Conservation (phyloP, 2,888 invertebrate species). For the Agriopis leucophaearia region DNA sequence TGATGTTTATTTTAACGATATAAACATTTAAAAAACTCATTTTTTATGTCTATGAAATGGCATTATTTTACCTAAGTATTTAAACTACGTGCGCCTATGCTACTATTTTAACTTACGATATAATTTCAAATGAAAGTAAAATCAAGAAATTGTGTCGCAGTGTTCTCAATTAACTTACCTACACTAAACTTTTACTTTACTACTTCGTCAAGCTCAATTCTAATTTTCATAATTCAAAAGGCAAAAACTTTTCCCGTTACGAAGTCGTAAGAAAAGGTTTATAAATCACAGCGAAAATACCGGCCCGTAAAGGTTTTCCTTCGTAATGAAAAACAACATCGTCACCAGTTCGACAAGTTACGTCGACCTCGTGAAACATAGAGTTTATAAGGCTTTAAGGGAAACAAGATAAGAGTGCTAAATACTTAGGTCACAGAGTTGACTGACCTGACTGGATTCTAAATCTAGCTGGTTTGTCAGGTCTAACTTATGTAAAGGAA, state of each 20-base stretch:
- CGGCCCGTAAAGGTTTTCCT: constrained; percentile 51
- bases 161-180: constrained; percentile 6
- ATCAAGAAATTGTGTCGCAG: constrained; percentile 17
- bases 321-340: constrained; percentile 69
- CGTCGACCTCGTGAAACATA: constrained; percentile 46
- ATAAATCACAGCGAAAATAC: constrained; percentile 66
- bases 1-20: no score
- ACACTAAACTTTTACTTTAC: constrained; percentile 43
- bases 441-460: constrained; percentile 2
- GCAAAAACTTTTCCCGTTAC: constrained; percentile 60
- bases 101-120: no score
- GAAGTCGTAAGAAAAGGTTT: constrained; percentile 61
- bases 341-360: constrained; percentile 59
- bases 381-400: constrained; percentile 27
- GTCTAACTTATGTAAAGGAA: background rate
- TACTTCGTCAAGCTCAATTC: constrained; percentile 52
- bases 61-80: background rate
- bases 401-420: constrained; percentile 13
- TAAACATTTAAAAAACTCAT: no score
- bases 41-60: background rate
- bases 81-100: no score
- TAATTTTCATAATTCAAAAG: constrained; percentile 63
- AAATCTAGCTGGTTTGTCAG: background rate
- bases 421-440: constrained; percentile 18
- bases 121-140: background rate